Conservation (phyloP, 2,888 invertebrate genomes). For the Drosophila helvetica region DNA sequence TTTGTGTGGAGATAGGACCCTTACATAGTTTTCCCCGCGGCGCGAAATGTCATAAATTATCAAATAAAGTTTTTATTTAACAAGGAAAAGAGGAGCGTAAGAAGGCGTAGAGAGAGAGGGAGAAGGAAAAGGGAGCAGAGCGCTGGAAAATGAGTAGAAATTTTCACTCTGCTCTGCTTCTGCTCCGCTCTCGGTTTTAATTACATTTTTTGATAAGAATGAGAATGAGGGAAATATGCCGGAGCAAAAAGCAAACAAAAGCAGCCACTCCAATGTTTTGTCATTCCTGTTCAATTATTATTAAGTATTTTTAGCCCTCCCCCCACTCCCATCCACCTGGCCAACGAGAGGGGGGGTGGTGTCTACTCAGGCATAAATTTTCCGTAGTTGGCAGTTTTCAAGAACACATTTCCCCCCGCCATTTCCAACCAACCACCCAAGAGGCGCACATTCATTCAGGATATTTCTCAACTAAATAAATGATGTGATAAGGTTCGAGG, state of each 20-base stretch:
- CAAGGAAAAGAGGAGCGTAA: slow-evolving; percentile 36
- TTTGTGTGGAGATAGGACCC: not conserved
- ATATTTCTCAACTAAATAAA: slow-evolving; percentile 13
- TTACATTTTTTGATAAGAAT: slow-evolving; percentile 53
- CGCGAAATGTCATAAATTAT: slow-evolving; percentile 65
- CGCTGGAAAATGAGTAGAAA: slow-evolving; percentile 13
- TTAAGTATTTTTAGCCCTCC: slow-evolving; percentile 4
- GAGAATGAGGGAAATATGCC: slow-evolving; percentile 17
- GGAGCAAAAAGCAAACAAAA: slow-evolving; percentile 17
- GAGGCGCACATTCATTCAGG: not conserved
- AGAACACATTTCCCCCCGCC: not conserved
- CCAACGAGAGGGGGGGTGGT: not conserved
- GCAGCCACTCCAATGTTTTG: slow-evolving; percentile 26
- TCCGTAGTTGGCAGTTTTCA: slow-evolving; percentile 16
- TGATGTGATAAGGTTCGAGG: not conserved
- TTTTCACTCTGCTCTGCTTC: slow-evolving; percentile 33
- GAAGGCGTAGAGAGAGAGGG: too few relatives aligned
- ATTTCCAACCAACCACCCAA: not conserved
- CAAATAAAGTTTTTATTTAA: slow-evolving; percentile 70
- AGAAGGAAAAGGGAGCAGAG: not conserved
- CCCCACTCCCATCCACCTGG: slow-evolving; percentile 3
- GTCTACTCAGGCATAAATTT: slow-evolving; percentile 26
- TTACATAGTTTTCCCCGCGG: slow-evolving; percentile 52
- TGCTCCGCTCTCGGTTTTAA: slow-evolving; percentile 45
- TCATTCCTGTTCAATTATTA: slow-evolving; percentile 38